These are phyloP conservation scores for Macropodus opercularis DNA, from an alignment of 2,797 vertebrate species.

Conservation along the genomic window DNA sequence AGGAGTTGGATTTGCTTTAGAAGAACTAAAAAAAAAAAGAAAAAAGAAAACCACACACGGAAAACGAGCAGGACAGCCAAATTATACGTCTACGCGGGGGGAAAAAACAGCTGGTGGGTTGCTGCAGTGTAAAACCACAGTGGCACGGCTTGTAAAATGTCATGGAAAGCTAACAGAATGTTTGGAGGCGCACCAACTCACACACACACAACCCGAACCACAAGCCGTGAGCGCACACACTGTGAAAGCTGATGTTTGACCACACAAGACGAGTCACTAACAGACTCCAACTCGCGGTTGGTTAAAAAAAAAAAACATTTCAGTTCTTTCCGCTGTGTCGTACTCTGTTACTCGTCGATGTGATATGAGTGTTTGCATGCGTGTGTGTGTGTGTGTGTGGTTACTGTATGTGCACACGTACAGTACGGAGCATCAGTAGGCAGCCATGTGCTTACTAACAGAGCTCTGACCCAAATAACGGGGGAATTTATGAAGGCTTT, in stretches of 20 bases:
- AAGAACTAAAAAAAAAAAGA: constrained; percentile 22
- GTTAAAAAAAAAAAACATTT: constrained; percentile 14
- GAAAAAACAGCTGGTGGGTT: constrained; percentile 40
- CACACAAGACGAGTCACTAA: constrained; percentile 59
- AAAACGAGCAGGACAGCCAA: constrained; percentile 29
- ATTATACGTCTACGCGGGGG: constrained; percentile 39
- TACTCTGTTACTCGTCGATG: background rate
- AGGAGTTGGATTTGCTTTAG: background rate
- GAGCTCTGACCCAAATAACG: constrained; percentile 81
- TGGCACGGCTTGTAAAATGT: constrained; percentile 52
- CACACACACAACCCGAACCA: constrained; percentile 20
- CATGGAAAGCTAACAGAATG: constrained; percentile 53
- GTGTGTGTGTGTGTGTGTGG: constrained; percentile 8
- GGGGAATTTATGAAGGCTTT: constrained; percentile 81
- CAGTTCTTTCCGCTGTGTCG: constrained; percentile 13
- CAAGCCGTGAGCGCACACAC: constrained; percentile 29
- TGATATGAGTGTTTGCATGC: constrained; percentile 27
- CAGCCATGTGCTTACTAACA: constrained; percentile 70
- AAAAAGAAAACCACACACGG: background rate
- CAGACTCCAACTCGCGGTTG: constrained; percentile 43
- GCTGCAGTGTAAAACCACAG: constrained; percentile 53
- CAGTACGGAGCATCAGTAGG: constrained; percentile 42
- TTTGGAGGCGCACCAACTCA: constrained; percentile 29
- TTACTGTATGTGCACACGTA: constrained; percentile 28
- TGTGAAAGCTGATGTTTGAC: constrained; percentile 52